Evolutionary conservation across 2,888 invertebrate species (phyloP).

Genomic region (Torymus texanus): DNA sequence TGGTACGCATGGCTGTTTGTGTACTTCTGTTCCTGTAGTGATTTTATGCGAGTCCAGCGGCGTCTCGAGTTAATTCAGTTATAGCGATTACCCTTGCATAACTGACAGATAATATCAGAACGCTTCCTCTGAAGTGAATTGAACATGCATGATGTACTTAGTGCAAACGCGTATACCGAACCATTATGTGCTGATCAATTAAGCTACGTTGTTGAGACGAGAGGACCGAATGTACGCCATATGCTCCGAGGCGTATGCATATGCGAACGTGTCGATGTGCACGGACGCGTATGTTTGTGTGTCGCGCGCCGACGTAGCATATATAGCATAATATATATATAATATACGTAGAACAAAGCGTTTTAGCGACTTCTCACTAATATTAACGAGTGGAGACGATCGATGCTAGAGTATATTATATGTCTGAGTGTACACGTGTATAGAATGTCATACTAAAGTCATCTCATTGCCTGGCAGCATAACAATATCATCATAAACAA

Average conservation of each 20-base stretch:
- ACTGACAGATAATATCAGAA: slow-evolving; percentile 33
- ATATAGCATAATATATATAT: too few relatives aligned
- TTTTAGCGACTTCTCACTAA: neutral
- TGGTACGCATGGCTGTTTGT: neutral
- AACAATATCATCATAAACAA: slow-evolving; percentile 40
- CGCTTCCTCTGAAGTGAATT: neutral
- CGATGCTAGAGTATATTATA: neutral
- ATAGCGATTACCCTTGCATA: slow-evolving; percentile 33
- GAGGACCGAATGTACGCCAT: neutral
- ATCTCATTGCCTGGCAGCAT: slow-evolving; percentile 42
- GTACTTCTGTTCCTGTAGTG: neutral
- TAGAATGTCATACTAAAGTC: slow-evolving; percentile 24
- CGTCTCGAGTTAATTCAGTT: slow-evolving; percentile 24
- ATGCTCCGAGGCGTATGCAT: neutral
- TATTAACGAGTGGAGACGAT: neutral
- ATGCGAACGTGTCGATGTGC: neutral
- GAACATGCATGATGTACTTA: slow-evolving; percentile 55
- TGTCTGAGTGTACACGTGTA: neutral
- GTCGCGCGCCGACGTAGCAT: neutral
- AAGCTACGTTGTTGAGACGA: slow-evolving; percentile 46
- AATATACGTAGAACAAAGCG: too few relatives aligned
- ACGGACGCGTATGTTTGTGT: neutral
- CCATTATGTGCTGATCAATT: slow-evolving; percentile 62
- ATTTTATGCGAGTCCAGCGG: neutral
- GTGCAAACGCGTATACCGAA: slow-evolving; percentile 56